Evolutionary conservation across 2,888 invertebrate species (phyloP).

Genomic region (Micoletzkya japonica): DNA sequence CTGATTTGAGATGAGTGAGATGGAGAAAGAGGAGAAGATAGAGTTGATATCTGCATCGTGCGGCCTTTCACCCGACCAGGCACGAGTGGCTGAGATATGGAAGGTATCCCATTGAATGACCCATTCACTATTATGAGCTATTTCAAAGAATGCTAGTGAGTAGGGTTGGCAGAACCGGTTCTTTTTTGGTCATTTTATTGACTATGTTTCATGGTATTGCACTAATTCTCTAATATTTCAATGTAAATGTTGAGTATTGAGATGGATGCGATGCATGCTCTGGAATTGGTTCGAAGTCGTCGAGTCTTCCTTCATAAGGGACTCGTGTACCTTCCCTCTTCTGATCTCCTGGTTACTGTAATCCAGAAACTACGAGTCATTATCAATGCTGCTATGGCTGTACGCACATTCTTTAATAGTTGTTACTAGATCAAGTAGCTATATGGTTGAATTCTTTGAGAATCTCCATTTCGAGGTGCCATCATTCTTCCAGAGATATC

Average conservation of each 20-base stretch:
- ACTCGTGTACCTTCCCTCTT: slow-evolving; percentile 82
- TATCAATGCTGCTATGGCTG: slow-evolving; percentile 74
- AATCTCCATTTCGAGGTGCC: neutral
- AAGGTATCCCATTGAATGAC: too few relatives aligned
- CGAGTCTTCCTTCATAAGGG: slow-evolving; percentile 81
- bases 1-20: slow-evolving; percentile 8
- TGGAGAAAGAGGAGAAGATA: slow-evolving; percentile 25
- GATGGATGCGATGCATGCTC: slow-evolving; percentile 78
- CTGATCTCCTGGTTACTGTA: slow-evolving; percentile 83
- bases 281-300: slow-evolving; percentile 80
- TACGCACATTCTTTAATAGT: slow-evolving; percentile 61
- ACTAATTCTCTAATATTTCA: neutral
- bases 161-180: neutral
- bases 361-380: slow-evolving; percentile 77
- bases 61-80: slow-evolving; percentile 21
- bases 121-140: too few relatives aligned
- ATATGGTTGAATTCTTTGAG: neutral
- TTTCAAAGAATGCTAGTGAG: neutral
- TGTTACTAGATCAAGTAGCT: too few relatives aligned
- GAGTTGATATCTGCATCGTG: slow-evolving; percentile 30
- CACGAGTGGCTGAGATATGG: slow-evolving; percentile 34
- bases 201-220: neutral
- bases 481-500: neutral
- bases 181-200: neutral
- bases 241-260: neutral